Evolutionary conservation across 2,113 vertebrate genomes (phyloP).

Genomic region (Tupaia tana): DNA sequence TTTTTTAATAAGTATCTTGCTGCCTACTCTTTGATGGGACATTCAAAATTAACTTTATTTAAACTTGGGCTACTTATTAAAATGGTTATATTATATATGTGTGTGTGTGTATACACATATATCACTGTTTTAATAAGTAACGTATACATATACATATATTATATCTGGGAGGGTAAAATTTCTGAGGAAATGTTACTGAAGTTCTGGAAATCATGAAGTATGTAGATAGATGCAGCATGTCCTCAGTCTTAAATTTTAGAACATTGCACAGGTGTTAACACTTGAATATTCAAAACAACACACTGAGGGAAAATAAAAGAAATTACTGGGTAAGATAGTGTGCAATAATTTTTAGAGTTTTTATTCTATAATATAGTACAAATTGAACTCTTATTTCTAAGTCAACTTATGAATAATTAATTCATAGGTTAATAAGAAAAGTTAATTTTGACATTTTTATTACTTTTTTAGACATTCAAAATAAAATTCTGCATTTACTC

Average conservation of each 20-base stretch:
- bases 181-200: slow-evolving; percentile 5
- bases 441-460: neutral
- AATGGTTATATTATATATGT: neutral
- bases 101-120: neutral
- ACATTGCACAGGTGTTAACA: neutral
- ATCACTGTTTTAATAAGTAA: too few species aligned
- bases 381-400: neutral
- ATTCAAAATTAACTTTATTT: neutral
- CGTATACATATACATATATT: neutral
- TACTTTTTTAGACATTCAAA: neutral
- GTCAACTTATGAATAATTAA: neutral
- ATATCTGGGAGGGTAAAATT: neutral
- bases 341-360: neutral
- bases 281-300: neutral
- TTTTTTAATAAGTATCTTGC: neutral
- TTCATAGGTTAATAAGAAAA: neutral
- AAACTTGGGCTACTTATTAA: neutral
- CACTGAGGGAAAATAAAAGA: neutral
- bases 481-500: neutral
- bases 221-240: neutral
- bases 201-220: neutral
- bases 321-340: neutral
- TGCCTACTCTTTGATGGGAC: neutral
- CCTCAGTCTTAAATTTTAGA: neutral
- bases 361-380: neutral